phyloP scores from a whole-genome alignment of 2,888 invertebrate species.

The Lobophora halterata region DNA sequence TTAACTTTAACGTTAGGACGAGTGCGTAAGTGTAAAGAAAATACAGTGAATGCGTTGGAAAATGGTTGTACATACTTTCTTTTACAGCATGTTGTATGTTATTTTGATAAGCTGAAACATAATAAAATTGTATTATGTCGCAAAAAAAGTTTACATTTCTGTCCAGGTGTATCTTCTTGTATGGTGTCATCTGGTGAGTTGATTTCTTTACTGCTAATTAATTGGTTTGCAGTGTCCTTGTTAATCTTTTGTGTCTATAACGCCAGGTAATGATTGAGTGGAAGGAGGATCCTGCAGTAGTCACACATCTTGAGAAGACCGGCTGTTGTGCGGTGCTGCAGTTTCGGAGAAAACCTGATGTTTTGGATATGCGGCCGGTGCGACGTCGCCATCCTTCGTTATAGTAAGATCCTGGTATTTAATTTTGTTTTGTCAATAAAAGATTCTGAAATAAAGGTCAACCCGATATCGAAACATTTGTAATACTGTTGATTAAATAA shows the following conservation, averaged over 20 bases:
- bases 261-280: slow-evolving; percentile 56
- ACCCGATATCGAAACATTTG: slow-evolving; percentile 46
- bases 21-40: slow-evolving; percentile 67
- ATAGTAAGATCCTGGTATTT: slow-evolving; percentile 78
- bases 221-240: slow-evolving; percentile 37
- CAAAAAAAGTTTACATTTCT: slow-evolving; percentile 49
- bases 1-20: slow-evolving; percentile 42
- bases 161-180: slow-evolving; percentile 49
- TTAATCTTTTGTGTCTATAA: slow-evolving; percentile 44
- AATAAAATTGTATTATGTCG: slow-evolving; percentile 67
- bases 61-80: slow-evolving; percentile 73
- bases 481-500: slow-evolving; percentile 38
- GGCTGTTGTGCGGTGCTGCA: not conserved
- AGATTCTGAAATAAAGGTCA: slow-evolving; percentile 52
- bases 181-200: slow-evolving; percentile 60
- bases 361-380: too few species aligned
- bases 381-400: slow-evolving; percentile 44
- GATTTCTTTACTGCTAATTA: slow-evolving; percentile 48
- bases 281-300: slow-evolving; percentile 4
- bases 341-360: slow-evolving; percentile 19
- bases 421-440: slow-evolving; percentile 72
- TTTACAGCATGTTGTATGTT: slow-evolving; percentile 70
- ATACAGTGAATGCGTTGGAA: slow-evolving; percentile 58
- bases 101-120: slow-evolving; percentile 62
- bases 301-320: slow-evolving; percentile 4